A percentile compares a stretch with the other conserved stretches of the same genome.
Evolutionary conservation across 30 jellyfish, hydroid and myxozoan species (phyloP).

Genomic region (Sanderia malayensis): DNA sequence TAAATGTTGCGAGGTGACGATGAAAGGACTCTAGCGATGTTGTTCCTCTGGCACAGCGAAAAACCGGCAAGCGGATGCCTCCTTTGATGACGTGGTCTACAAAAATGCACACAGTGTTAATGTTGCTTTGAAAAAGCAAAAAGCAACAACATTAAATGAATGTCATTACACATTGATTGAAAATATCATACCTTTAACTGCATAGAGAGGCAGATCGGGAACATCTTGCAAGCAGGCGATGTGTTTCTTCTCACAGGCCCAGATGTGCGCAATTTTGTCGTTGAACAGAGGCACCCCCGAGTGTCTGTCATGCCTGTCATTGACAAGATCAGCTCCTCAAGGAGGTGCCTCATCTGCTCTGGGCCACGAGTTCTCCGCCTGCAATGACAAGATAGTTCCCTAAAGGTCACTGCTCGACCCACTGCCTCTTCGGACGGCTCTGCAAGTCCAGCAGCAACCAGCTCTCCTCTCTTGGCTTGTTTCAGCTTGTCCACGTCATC

Average conservation of each 20-base stretch:
- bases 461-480: conserved; percentile 42
- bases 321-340: conserved; percentile 33
- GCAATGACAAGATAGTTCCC: conserved; percentile 41
- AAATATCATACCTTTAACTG: conserved; percentile 29
- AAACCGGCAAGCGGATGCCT: conserved; percentile 30
- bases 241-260: conserved; percentile 51
- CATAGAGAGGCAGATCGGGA: conserved; percentile 28
- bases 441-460: conserved; percentile 23
- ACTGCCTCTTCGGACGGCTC: conserved; percentile 31
- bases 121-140: no score
- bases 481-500: conserved; percentile 12
- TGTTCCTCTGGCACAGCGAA: conserved; percentile 60
- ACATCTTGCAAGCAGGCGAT: conserved; percentile 57
- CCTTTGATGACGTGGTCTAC: conserved; percentile 36
- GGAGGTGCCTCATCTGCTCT: conserved; percentile 5
- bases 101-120: no score
- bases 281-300: conserved; percentile 58
- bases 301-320: conserved; percentile 43
- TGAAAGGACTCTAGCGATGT: conserved; percentile 52
- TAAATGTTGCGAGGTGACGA: conserved; percentile 5
- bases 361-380: conserved; percentile 34
- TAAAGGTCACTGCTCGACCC: conserved; percentile 9
- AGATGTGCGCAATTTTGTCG: conserved; percentile 19
- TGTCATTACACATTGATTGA: no score
- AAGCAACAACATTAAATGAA: no score